These are phyloP conservation scores for Ctenosaura bakeri DNA, from an alignment of 2,797 vertebrate genomes.

Conservation along the genomic window DNA sequence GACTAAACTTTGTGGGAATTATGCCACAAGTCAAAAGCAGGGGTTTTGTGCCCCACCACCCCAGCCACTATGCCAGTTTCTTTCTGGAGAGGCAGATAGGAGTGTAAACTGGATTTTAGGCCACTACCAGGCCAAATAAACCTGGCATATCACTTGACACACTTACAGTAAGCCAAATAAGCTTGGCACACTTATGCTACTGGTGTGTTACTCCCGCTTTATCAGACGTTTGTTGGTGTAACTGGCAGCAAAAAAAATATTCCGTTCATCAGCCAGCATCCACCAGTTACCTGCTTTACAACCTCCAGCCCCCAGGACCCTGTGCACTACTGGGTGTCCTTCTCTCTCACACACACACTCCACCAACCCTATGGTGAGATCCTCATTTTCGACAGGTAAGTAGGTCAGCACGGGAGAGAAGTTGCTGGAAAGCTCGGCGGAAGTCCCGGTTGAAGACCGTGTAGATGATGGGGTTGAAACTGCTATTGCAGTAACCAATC, in stretches of 20 bases:
- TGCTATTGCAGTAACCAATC: slow-evolving; percentile 96
- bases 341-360: background rate
- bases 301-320: background rate
- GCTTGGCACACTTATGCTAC: background rate
- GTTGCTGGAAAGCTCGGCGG: slow-evolving; percentile 87
- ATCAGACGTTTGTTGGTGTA: background rate
- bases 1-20: background rate
- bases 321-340: background rate
- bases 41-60: background rate
- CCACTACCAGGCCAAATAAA: background rate
- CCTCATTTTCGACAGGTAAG: slow-evolving; percentile 22
- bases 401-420: slow-evolving; percentile 28
- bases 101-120: background rate
- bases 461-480: slow-evolving; percentile 93
- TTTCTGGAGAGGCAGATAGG: background rate
- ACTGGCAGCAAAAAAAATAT: background rate
- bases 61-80: background rate
- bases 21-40: background rate
- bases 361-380: background rate
- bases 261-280: background rate
- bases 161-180: background rate
- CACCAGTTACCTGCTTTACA: background rate
- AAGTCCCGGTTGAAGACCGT: slow-evolving; percentile 96
- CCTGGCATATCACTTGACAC: background rate
- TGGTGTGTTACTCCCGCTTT: background rate